Conservation (phyloP, 2,888 invertebrate species). For the Neocrepidodera transversa region DNA sequence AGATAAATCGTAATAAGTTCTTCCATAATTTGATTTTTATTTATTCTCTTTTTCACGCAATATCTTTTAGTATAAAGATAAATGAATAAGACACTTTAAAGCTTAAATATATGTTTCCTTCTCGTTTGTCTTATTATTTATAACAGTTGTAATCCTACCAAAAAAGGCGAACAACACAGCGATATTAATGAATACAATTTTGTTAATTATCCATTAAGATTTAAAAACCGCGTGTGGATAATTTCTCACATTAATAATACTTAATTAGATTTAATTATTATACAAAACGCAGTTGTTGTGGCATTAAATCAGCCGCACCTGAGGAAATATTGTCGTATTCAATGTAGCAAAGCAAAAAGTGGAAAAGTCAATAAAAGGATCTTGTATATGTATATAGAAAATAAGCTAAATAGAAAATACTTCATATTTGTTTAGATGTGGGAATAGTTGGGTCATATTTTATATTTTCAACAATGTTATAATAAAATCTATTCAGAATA, state of each 20-base stretch:
- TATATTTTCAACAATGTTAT: no score
- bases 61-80: constrained; percentile 3
- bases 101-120: neutral
- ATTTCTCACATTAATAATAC: neutral
- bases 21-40: constrained; percentile 1
- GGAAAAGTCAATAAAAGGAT: no score
- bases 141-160: neutral
- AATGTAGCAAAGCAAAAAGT: no score
- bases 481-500: no score
- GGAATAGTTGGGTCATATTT: no score
- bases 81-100: constrained; percentile 9
- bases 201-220: neutral
- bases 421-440: no score
- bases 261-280: neutral
- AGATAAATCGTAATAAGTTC: no score
- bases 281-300: neutral
- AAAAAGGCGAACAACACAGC: neutral
- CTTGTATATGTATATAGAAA: no score
- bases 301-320: no score
- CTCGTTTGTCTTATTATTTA: neutral
- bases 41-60: constrained; percentile 12
- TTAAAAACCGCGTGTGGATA: neutral
- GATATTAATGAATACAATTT: neutral
- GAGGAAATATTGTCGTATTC: no score
- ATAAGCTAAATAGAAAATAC: no score